These are phyloP conservation scores for Chroicocephalus ridibundus DNA, from an alignment of 2,113 vertebrate species.

Conservation along the genomic window DNA sequence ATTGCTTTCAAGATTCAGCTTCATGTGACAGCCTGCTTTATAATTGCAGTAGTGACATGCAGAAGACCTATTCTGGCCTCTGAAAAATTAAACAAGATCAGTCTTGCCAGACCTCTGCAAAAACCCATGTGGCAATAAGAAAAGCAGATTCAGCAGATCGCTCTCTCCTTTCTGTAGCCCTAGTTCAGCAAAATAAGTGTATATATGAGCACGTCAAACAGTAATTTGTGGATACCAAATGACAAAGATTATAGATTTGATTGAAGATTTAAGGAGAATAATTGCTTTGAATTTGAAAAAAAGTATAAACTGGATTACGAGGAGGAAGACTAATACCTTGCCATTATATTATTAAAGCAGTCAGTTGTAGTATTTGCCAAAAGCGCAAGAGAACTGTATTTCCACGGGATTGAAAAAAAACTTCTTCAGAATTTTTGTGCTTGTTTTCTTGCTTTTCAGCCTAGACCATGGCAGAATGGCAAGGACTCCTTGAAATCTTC, in stretches of 20 bases:
- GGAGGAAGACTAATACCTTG: background rate
- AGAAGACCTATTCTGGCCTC: background rate
- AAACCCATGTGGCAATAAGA: background rate
- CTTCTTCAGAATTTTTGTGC: background rate
- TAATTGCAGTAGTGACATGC: background rate
- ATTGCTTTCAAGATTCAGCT: background rate
- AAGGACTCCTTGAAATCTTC: background rate
- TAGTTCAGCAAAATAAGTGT: background rate
- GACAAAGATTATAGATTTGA: background rate
- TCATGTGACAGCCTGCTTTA: background rate
- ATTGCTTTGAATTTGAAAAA: background rate
- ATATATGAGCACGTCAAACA: background rate
- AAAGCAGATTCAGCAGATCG: background rate
- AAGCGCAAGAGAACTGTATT: background rate
- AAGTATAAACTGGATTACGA: background rate
- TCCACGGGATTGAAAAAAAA: background rate
- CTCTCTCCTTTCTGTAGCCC: background rate
- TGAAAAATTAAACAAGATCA: background rate
- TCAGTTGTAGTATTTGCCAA: background rate
- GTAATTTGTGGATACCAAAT: background rate
- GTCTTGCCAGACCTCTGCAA: background rate
- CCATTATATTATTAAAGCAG: background rate
- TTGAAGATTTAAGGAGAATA: background rate
- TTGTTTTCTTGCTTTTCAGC: background rate
- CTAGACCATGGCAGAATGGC: background rate